Base-by-base conservation (phyloP, 23 tunicate genomes). In the Ciona savignyi region DNA sequence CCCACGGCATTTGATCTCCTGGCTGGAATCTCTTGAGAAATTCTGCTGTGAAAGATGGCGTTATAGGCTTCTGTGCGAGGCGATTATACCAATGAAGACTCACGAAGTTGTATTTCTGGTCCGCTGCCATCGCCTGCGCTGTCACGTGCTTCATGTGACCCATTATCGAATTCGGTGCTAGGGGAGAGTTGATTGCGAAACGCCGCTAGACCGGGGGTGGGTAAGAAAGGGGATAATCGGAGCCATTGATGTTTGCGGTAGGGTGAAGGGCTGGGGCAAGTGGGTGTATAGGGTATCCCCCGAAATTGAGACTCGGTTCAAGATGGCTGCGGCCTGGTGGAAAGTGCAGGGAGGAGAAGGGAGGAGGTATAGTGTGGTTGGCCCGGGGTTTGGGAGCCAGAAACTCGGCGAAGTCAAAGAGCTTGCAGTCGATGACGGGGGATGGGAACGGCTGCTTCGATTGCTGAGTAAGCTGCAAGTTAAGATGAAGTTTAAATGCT, bases 231-330 rank as follows among this genome's bases (percentile, higher is more conserved):
- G 24, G 2, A 77, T 25, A 34, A 77, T 21, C 3, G 78, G 49
- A 30, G 73, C 68, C 29, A 49, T 35, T 27, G 78, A 24, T 4
- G 82, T 3, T 4, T 66, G 26, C 26, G 34, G 33, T 48, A 23
- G 21, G 27, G 66, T 32, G 76, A 75, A 67, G 33, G 78, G 87
- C 27, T 33, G 29, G 20, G 48, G 51, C 21, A 74, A 56, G 23
- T 68, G 49, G 77, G 87, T 9, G 75, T 33, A 82, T 19, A 9
- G 87, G 87, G 64, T 74, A 82, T 22, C 67, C 68, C n/a, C 66
- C 73, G 3, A 67, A 23, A 48, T 51, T 68, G 64, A 30, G 25
- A 24, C 34, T 24, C 20, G 70, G 6, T 63, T 63, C 28, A 15
- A 49, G 15, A 11, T 15, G 20, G 19, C 61, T 20, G 15, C 15